Conservation (phyloP, 2,888 invertebrate genomes). For the Polylopha cassiicola region DNA sequence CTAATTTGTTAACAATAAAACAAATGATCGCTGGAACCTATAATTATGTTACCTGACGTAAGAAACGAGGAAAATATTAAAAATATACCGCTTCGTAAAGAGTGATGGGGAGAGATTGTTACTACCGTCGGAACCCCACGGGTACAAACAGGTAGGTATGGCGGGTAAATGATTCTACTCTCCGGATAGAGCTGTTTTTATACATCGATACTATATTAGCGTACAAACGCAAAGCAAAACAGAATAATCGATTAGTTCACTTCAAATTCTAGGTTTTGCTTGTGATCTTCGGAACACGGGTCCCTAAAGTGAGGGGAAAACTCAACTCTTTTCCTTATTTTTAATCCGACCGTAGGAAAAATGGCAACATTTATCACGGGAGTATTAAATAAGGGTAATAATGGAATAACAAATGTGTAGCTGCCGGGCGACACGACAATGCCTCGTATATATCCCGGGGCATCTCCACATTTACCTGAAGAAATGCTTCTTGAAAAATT, state of each 20-base stretch:
- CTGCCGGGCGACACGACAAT: slow-evolving; percentile 44
- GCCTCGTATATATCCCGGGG: slow-evolving; percentile 27
- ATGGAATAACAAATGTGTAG: slow-evolving; percentile 60
- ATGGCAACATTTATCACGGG: slow-evolving; percentile 53
- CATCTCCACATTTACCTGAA: slow-evolving; percentile 19
- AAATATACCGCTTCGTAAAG: too few relatives aligned
- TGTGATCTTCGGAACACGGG: not conserved
- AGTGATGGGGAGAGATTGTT: too few relatives aligned
- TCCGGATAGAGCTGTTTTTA: too few relatives aligned
- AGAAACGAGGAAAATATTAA: too few relatives aligned
- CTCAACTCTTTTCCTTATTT: slow-evolving; percentile 45
- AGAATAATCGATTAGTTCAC: slow-evolving; percentile 7
- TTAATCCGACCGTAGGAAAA: slow-evolving; percentile 46
- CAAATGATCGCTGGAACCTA: too few relatives aligned
- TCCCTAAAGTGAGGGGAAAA: slow-evolving; percentile 27
- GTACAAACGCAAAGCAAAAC: too few relatives aligned
- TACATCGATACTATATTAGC: too few relatives aligned
- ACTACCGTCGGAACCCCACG: too few relatives aligned
- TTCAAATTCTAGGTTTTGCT: not conserved
- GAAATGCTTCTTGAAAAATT: slow-evolving; percentile 29
- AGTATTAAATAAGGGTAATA: slow-evolving; percentile 65
- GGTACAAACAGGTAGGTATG: too few relatives aligned
- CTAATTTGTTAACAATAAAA: too few relatives aligned
- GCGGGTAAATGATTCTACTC: too few relatives aligned
- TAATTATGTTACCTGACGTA: too few relatives aligned